Evolutionary conservation across 2,888 invertebrate species (phyloP).

Genomic region (Erynnis tages): DNA sequence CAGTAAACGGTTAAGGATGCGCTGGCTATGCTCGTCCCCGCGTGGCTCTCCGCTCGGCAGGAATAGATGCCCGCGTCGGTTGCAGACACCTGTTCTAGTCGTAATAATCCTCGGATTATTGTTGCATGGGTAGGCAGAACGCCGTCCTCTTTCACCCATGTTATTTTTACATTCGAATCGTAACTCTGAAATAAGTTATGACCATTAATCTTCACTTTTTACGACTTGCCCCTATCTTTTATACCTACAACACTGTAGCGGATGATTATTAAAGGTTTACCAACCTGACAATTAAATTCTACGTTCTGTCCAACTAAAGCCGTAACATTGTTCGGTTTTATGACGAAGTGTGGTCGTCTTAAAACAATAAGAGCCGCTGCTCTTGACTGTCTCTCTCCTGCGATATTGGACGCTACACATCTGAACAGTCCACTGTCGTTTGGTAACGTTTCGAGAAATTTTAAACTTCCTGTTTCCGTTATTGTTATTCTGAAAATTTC

Average conservation of each 20-base stretch:
- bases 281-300: constrained; percentile 89
- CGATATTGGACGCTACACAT: constrained; percentile 95
- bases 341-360: constrained; percentile 92
- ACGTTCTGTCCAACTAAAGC: constrained; percentile 91
- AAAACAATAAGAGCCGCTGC: constrained; percentile 91
- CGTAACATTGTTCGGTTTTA: constrained; percentile 92
- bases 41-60: constrained; percentile 94
- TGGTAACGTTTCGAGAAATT: constrained; percentile 93
- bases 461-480: constrained; percentile 94
- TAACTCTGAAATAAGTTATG: constrained; percentile 61
- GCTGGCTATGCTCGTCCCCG: constrained; percentile 92
- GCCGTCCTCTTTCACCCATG: constrained; percentile 75
- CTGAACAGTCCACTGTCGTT: constrained; percentile 95
- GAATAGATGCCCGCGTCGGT: constrained; percentile 95
- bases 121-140: constrained; percentile 66
- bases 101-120: constrained; percentile 77
- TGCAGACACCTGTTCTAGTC: constrained; percentile 91
- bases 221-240: constrained; percentile 9
- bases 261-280: constrained; percentile 37
- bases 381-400: constrained; percentile 91
- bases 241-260: constrained; percentile 8
- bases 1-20: constrained; percentile 95
- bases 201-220: constrained; percentile 22
- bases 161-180: constrained; percentile 71
- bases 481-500: constrained; percentile 84